Evolutionary conservation across 2,113 vertebrate species (phyloP), one percentile per base, ranked within the genome.

Genomic region (Tetraodon nigroviridis): DNA sequence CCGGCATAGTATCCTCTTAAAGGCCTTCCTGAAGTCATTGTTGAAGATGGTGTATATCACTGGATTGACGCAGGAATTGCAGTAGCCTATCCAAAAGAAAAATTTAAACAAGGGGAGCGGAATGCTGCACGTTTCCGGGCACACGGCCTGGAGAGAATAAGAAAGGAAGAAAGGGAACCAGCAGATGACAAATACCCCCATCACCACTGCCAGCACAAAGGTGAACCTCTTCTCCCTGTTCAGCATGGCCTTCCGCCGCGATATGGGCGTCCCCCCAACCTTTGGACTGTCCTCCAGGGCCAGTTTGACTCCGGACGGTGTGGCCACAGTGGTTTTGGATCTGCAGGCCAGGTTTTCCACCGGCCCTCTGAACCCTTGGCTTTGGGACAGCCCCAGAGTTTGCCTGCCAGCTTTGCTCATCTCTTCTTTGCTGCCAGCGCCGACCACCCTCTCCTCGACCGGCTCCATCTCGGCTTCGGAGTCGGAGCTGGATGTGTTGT

Each of bases 131-230:
- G 61, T 82, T 4, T 71, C 65, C 0, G 91, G 88, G 21, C 94
- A 96, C 49, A 96, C 78, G 0, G 93, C 93, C 0, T 89, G 69
- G 27, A 96, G 88, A 50, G 93, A 93, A 67, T 96, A 95, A 47
- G 91, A 91, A 68, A 96, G 92, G 84, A 96, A 96, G 75, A 96
- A 96, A 0, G 94, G 94, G 81, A 96, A 96, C 94, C 94, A 96
- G 81, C 94, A 96, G 63, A 95, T 68, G 8, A 96, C 90, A 0
- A 96, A 96, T 12, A 90, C 94, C 0, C 94, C 94, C 1, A 96
- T 95, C 54, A 96, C 94, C 12, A 96, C 94, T 0, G 94, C 92
- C 56, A 96, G 48, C 19, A 96, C 93, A 0, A 95, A 92, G 53
- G 94, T 96, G 76, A 96, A 95, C 2, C 93, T 88, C 59, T 92